These are phyloP conservation scores for Corythoichthys haematopterus DNA, from an alignment of 2,113 vertebrate genomes.

Conservation along the genomic window DNA sequence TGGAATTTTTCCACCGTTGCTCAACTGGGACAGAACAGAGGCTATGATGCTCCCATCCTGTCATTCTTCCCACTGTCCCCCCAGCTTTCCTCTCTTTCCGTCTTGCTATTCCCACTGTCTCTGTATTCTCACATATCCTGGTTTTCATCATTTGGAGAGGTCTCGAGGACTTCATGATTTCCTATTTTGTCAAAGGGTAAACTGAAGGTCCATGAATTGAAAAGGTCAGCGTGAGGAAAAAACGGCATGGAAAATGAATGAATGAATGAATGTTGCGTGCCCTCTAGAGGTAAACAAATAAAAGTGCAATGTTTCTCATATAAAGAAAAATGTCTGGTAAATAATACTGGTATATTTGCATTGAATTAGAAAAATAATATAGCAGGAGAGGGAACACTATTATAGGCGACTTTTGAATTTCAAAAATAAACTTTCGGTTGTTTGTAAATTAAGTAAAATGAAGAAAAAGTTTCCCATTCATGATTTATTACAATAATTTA, in stretches of 20 bases:
- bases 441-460: too few species aligned
- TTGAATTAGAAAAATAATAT: neutral
- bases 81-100: slow-evolving; percentile 9
- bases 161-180: slow-evolving; percentile 1
- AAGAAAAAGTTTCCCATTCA: too few species aligned
- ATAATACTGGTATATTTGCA: too few species aligned
- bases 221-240: neutral
- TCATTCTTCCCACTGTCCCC: slow-evolving; percentile 31
- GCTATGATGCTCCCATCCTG: slow-evolving; percentile 51
- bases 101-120: slow-evolving; percentile 7
- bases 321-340: neutral
- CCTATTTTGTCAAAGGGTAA: neutral
- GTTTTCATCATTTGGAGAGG: slow-evolving; percentile 13
- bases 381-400: too few species aligned
- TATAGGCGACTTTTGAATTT: too few species aligned
- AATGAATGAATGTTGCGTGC: neutral
- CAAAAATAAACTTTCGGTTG: too few species aligned
- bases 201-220: neutral
- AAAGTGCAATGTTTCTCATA: slow-evolving; percentile 7
- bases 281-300: slow-evolving; percentile 27
- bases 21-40: slow-evolving; percentile 17
- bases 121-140: slow-evolving; percentile 17
- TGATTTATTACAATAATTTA: too few species aligned
- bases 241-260: too few species aligned
- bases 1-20: slow-evolving; percentile 44